A percentile compares a stretch with the other conserved stretches of the same genome.
These are phyloP conservation scores for Phoenicopterus ruber DNA, from an alignment of 2,113 vertebrate genomes.

Conservation along the genomic window DNA sequence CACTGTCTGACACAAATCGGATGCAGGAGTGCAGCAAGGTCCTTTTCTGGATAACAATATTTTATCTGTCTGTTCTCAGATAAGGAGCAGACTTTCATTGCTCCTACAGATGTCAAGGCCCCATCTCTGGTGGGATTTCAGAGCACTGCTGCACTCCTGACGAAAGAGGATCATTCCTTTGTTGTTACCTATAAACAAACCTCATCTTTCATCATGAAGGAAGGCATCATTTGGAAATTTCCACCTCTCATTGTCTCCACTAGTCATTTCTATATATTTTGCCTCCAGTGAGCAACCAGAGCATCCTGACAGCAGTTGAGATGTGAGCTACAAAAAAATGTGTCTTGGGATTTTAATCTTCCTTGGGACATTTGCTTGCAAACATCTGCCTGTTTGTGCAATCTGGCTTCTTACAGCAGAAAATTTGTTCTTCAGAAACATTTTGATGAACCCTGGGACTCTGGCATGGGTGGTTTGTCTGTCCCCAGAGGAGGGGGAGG, in stretches of 20 bases:
- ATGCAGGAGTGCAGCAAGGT: not conserved
- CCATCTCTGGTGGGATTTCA: not conserved
- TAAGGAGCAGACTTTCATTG: not conserved
- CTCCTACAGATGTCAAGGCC: not conserved
- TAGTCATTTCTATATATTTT: not conserved
- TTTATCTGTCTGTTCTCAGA: not conserved
- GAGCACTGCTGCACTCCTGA: not conserved
- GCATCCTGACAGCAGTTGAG: not conserved
- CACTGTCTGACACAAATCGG: not conserved
- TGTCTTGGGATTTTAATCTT: constrained; percentile 36
- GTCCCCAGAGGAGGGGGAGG: constrained; percentile 31
- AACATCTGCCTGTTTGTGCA: constrained; percentile 48
- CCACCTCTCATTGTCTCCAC: not conserved
- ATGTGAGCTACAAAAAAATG: not conserved
- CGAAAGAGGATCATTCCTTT: not conserved
- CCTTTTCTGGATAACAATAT: not conserved
- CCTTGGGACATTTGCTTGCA: constrained; percentile 26
- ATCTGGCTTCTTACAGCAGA: constrained; percentile 9
- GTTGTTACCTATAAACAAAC: not conserved
- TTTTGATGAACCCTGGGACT: constrained; percentile 2
- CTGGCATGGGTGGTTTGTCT: not conserved
- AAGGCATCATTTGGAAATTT: not conserved
- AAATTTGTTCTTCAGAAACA: not conserved
- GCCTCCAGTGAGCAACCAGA: not conserved
- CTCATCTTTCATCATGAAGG: not conserved